phyloP scores from a whole-genome alignment of 2,888 invertebrate genomes.

The Geophilus truncorum region DNA sequence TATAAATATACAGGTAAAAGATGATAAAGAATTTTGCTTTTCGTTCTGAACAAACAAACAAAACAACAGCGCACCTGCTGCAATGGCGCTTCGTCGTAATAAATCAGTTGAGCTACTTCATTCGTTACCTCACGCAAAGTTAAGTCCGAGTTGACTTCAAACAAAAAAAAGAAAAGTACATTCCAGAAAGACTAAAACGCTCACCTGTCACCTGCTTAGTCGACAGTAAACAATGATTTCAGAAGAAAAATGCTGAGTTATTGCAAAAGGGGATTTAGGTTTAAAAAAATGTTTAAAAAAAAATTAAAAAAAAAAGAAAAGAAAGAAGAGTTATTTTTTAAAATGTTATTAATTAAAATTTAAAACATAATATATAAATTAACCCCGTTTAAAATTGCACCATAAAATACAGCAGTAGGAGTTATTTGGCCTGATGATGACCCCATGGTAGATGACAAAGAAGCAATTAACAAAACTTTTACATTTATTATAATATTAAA shows the following conservation, averaged over 20 bases:
- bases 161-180: background rate
- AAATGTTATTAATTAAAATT: too few relatives aligned
- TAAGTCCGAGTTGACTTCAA: background rate
- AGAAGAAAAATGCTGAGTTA: background rate
- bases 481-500: background rate
- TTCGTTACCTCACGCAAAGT: background rate
- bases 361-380: too few relatives aligned
- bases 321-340: too few relatives aligned
- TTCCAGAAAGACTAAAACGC: background rate
- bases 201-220: conserved; percentile 25
- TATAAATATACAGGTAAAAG: too few relatives aligned
- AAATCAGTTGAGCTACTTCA: conserved; percentile 13
- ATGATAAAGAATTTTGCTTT: background rate
- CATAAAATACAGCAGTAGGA: too few relatives aligned
- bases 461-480: background rate
- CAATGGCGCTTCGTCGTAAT: background rate
- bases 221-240: background rate
- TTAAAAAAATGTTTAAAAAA: background rate
- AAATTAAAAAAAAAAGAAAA: background rate
- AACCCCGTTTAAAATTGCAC: too few relatives aligned
- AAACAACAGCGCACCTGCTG: conserved; percentile 5
- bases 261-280: background rate
- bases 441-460: background rate
- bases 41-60: background rate
- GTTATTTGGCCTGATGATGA: background rate